Base-by-base conservation (phyloP, 1,140 invertebrate genomes). In the Ostrea denselamellosa region DNA sequence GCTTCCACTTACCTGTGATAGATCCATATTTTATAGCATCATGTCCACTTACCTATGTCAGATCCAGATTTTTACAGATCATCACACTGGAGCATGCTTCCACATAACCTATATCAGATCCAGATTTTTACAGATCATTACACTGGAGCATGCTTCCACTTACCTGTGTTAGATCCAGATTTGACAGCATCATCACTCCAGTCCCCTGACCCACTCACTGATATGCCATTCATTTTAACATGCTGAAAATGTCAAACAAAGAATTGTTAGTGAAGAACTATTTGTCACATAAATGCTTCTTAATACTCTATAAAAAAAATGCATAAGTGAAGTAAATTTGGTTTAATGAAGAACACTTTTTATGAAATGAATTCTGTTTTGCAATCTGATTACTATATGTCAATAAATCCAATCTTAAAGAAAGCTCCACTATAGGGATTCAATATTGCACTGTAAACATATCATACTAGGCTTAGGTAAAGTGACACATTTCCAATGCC, bases 91-190 rank as follows among this genome's bases (percentile, higher is more conserved):
- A 44, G 34, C 34, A 44, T 44, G 34, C 34, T 44, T 44, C 34
- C 34, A 44, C 34, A 2, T 44, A n/a, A 44, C 34, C 34, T 1
- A 5, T 44, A 5, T 44, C 5, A 44, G 34, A 44, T 44, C 34
- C 34, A 1, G 34, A 44, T 44, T 44, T n/a, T 44, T 1, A 44
- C 34, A 44, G 34, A 44, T 44, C 34, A 44, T 44, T 44, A 44
- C 34, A 44, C n/a, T n/a, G n/a, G 5, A 44, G 1, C 19, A 17
- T 58, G 56, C 22, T 9, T 25, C 25, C 12, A 28, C 68, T 84
- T 68, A 89, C 88, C 88, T 83, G 88, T 89, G 28, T 85, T 85
- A 51, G 88, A 89, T 0, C 88, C 88, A 8, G 88, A 89, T 22
- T 65, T 89, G 62, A 89, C 83, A 58, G 71, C 88, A 34, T 86